Conservation (phyloP, 2,888 invertebrate species). For the Allygus modestus region DNA sequence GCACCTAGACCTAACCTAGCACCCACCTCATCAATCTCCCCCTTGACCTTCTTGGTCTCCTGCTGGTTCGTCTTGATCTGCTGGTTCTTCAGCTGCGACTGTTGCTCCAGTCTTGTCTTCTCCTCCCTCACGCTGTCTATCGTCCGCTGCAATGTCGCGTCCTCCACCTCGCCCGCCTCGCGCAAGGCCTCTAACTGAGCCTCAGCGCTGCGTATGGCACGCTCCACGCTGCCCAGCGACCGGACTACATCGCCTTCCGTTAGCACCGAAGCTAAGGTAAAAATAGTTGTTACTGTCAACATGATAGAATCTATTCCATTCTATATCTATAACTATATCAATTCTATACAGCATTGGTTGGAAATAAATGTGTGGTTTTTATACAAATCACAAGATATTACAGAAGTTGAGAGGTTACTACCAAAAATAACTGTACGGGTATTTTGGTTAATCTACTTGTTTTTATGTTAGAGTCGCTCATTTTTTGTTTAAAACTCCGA, state of each 20-base stretch:
- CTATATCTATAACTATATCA: too few relatives aligned
- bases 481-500: too few relatives aligned
- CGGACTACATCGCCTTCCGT: conserved; percentile 69
- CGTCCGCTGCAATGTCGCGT: conserved; percentile 77
- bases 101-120: conserved; percentile 82
- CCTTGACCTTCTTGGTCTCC: conserved; percentile 78
- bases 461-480: too few relatives aligned
- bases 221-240: conserved; percentile 71
- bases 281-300: conserved; percentile 40
- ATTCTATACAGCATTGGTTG: too few relatives aligned
- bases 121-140: conserved; percentile 78
- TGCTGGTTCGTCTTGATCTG: conserved; percentile 78
- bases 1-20: too few relatives aligned
- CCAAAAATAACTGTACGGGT: too few relatives aligned
- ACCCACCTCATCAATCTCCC: conserved; percentile 79
- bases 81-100: conserved; percentile 79
- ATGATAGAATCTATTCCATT: too few relatives aligned
- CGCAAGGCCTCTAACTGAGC: conserved; percentile 73
- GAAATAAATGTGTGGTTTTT: too few relatives aligned
- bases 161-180: conserved; percentile 74
- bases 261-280: conserved; percentile 17
- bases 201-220: conserved; percentile 71
- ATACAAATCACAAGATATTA: too few relatives aligned
- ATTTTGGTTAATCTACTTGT: too few relatives aligned
- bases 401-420: too few relatives aligned